These are phyloP conservation scores for Leucophenga maculata DNA, from an alignment of 2,888 invertebrate species.

Conservation along the genomic window DNA sequence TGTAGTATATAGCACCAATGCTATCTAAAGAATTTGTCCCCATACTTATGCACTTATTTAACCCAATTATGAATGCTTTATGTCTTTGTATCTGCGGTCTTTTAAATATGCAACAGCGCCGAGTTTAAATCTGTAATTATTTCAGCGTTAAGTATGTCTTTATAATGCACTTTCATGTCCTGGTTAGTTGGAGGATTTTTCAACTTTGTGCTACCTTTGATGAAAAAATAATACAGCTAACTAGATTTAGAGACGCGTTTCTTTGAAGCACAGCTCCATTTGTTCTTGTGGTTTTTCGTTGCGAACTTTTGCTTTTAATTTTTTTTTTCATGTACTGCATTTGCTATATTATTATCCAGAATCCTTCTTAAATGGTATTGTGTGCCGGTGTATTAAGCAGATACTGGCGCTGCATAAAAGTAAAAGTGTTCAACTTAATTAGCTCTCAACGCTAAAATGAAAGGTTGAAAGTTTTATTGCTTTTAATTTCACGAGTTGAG, in stretches of 20 bases:
- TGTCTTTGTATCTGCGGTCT: not conserved
- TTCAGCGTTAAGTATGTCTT: slow-evolving; percentile 52
- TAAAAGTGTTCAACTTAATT: too few relatives aligned
- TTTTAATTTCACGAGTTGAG: too few relatives aligned
- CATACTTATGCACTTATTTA: slow-evolving; percentile 27
- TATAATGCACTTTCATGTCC: not conserved
- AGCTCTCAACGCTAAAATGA: too few relatives aligned
- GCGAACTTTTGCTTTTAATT: not conserved
- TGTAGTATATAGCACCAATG: too few relatives aligned
- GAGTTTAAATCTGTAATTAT: slow-evolving; percentile 63
- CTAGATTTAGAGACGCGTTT: not conserved
- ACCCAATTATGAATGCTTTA: too few relatives aligned
- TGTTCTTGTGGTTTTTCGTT: not conserved
- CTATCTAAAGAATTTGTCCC: slow-evolving; percentile 3
- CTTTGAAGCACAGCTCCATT: not conserved
- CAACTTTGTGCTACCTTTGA: slow-evolving; percentile 37
- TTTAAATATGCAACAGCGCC: slow-evolving; percentile 54
- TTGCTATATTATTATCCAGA: not conserved
- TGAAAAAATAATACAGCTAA: not conserved
- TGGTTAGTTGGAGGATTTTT: slow-evolving; percentile 54
- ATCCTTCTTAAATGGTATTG: not conserved
- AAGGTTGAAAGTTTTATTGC: too few relatives aligned
- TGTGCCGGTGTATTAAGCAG: too few relatives aligned
- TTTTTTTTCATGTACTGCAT: not conserved
- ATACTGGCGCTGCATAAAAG: too few relatives aligned